phyloP scores from a whole-genome alignment of 2,797 vertebrate genomes.

The Spheniscus humboldti region DNA sequence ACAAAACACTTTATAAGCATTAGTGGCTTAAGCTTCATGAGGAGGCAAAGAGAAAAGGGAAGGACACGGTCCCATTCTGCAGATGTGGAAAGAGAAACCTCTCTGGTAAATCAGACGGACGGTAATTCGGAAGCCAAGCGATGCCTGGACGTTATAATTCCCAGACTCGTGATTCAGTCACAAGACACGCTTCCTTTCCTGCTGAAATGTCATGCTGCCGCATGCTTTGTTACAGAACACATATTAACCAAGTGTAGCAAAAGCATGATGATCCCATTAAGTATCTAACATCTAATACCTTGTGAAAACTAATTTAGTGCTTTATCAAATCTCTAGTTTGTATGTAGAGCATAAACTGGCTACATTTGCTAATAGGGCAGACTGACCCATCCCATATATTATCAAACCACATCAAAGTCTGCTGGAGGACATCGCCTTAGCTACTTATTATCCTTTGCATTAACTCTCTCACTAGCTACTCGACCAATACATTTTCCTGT shows the following conservation, averaged over 20 bases:
- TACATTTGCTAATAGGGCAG: slow-evolving; percentile 44
- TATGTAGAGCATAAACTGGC: slow-evolving; percentile 58
- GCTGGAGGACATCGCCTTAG: neutral
- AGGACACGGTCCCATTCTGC: neutral
- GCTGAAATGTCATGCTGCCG: slow-evolving; percentile 31
- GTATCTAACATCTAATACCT: slow-evolving; percentile 29
- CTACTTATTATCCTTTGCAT: slow-evolving; percentile 45
- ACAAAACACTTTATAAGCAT: neutral
- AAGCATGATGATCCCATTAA: slow-evolving; percentile 62
- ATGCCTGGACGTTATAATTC: slow-evolving; percentile 2
- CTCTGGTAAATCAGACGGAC: neutral
- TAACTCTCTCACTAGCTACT: slow-evolving; percentile 13
- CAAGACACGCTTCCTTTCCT: slow-evolving; percentile 36
- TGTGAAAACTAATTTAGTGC: slow-evolving; percentile 47
- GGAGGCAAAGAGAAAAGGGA: neutral
- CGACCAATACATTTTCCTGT: slow-evolving; percentile 8
- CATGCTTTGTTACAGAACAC: slow-evolving; percentile 6
- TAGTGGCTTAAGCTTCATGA: neutral
- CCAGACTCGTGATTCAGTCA: slow-evolving; percentile 36
- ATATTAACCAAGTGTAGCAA: slow-evolving; percentile 60
- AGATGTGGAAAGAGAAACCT: neutral
- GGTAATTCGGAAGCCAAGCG: neutral
- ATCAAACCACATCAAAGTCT: slow-evolving; percentile 29
- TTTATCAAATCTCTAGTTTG: slow-evolving; percentile 69
- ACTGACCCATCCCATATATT: slow-evolving; percentile 13